Conservation (phyloP, 2,888 invertebrate species). For the Anticlea derivata region DNA sequence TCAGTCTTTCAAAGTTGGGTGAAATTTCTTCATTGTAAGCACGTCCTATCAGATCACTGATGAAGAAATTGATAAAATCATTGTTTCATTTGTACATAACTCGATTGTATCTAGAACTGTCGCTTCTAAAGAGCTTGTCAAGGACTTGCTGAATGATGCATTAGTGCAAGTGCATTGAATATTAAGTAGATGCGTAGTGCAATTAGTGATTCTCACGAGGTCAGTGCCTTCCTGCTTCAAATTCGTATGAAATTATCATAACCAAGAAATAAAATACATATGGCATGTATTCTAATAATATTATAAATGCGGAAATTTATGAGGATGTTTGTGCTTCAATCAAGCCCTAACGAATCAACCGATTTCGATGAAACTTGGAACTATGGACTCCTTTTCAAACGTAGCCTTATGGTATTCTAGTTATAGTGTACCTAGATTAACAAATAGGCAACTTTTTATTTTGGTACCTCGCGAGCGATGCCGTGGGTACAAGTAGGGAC, state of each 20-base stretch:
- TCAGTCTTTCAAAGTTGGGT: neutral
- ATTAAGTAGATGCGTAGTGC: neutral
- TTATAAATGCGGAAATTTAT: no score
- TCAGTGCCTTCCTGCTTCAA: neutral
- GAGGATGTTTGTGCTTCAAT: no score
- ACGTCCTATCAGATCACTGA: neutral
- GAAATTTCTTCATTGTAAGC: neutral
- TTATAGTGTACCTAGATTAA: no score
- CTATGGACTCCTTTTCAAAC: no score
- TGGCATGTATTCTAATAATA: no score
- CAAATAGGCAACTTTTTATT: no score
- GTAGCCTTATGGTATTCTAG: no score
- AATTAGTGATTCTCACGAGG: constrained; percentile 16
- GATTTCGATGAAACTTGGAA: no score
- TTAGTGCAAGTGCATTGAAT: constrained; percentile 12
- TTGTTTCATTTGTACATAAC: constrained; percentile 12
- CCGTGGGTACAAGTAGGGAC: no score
- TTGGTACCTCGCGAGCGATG: no score
- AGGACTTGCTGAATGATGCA: constrained; percentile 13
- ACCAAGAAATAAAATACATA: neutral
- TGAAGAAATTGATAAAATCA: constrained; percentile 9
- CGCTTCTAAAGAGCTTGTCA: constrained; percentile 16
- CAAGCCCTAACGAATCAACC: no score
- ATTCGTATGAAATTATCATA: neutral
- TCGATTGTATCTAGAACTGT: constrained; percentile 15